Evolutionary conservation across 2,113 vertebrate genomes (phyloP), one percentile per base, ranked within the genome.

Genomic region (Xiphorhynchus elegans): DNA sequence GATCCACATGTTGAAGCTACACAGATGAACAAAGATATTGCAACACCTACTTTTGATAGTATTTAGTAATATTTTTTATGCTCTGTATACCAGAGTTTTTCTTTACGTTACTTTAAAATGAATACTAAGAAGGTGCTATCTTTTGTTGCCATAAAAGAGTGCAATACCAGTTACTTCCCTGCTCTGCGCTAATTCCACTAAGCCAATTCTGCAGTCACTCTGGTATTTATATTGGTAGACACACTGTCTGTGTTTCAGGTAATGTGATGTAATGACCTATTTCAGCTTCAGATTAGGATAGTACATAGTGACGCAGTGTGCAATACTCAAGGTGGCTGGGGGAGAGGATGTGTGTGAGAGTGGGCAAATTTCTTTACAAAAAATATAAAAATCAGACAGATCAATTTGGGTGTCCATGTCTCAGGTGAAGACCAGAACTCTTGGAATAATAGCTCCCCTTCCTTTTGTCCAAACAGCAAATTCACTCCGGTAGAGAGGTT

Each of bases 301-400:
- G 31, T 8, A 49, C 25, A 63, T 23, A 83, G 33, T 15, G n/a
- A 88, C 19, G 49, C 7, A 90, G 40, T 4, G 2, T 35, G 26
- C 63, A 83, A 44, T n/a, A 56, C 18, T 60, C 53, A 60, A 26
- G 2, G 3, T 21, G 23, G 13, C 14, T 52, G 8, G 31, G 24
- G 7, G 5, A 40, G 8, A 60, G 5, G 31, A 24, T 2, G 2
- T 11, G 2, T 3, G 1, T 33, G 24, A 59, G 9, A 56, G 20
- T 29, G 14, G 76, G 24, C 39, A 7, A 63, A 63, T 14, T 7
- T 52, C 1, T 70, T 35, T 31, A 49, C 16, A 66, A 58, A 85
- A 31, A 60, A 33, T 47, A n/a, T 42, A 23, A 35, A 56, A 59
- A 44, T 13, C 3, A 20, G 28, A 15, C 3, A 58, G 10, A 42